phyloP scores from a whole-genome alignment of 2,113 vertebrate species.

The Hippocampus guttulatus region DNA sequence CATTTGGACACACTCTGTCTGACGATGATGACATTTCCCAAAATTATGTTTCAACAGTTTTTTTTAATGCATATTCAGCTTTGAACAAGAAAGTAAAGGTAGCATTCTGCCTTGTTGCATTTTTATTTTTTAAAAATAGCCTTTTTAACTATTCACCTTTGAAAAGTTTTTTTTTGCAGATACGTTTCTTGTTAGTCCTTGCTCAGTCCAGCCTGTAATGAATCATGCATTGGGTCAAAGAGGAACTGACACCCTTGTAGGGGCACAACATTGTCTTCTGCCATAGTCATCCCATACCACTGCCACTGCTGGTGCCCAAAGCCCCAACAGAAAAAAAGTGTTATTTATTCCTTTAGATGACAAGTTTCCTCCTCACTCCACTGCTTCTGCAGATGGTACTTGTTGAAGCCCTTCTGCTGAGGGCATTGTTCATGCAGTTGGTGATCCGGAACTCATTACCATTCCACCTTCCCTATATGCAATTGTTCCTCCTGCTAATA shows the following conservation, averaged over 20 bases:
- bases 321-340: slow-evolving; percentile 47
- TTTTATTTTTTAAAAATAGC: not conserved
- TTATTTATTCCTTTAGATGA: slow-evolving; percentile 66
- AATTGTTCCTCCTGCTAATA: slow-evolving; percentile 70
- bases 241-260: slow-evolving; percentile 37
- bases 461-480: slow-evolving; percentile 63
- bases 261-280: slow-evolving; percentile 33
- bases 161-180: slow-evolving; percentile 1
- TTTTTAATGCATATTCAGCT: not conserved
- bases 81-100: not conserved
- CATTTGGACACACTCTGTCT: too few species aligned
- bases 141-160: too few species aligned
- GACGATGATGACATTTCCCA: not conserved
- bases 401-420: slow-evolving; percentile 74
- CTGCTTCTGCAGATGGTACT: slow-evolving; percentile 69
- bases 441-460: slow-evolving; percentile 76
- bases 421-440: slow-evolving; percentile 68
- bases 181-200: slow-evolving; percentile 59
- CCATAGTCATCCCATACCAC: slow-evolving; percentile 39
- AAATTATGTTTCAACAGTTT: not conserved
- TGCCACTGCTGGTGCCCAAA: slow-evolving; percentile 23
- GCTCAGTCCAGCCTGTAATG: slow-evolving; percentile 52
- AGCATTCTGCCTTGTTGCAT: too few species aligned
- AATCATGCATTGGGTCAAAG: slow-evolving; percentile 70
- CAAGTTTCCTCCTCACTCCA: slow-evolving; percentile 62